Conservation (phyloP, 2,888 invertebrate species). For the Drosophila putrida region DNA sequence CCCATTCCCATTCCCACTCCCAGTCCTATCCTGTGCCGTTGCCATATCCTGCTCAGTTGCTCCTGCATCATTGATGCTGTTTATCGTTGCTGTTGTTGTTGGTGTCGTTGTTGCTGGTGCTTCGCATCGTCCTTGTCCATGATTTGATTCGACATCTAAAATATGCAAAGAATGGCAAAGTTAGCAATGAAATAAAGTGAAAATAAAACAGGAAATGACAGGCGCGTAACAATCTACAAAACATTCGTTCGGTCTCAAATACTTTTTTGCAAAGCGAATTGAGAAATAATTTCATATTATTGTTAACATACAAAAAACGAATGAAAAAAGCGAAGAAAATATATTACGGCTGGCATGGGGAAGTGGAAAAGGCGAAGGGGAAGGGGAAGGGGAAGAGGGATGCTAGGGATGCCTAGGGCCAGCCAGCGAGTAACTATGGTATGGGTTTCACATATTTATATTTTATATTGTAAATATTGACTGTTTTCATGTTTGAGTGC, state of each 20-base stretch:
- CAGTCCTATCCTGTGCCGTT: background rate
- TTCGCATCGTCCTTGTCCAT: constrained; percentile 63
- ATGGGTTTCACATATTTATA: constrained; percentile 46
- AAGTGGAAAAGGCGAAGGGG: no score
- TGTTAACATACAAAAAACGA: constrained; percentile 49
- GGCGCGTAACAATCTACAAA: constrained; percentile 67
- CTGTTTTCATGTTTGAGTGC: constrained; percentile 55
- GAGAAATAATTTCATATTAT: constrained; percentile 77
- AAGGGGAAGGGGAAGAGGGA: background rate
- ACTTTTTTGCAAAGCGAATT: constrained; percentile 57
- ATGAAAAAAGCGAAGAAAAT: constrained; percentile 5
- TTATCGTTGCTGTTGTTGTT: constrained; percentile 49
- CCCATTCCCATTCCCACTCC: constrained; percentile 7
- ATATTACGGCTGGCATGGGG: background rate
- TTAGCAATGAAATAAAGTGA: constrained; percentile 69
- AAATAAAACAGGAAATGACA: constrained; percentile 80
- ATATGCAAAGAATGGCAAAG: constrained; percentile 72
- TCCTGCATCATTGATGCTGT: constrained; percentile 58
- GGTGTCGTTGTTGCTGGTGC: constrained; percentile 45
- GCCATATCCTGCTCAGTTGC: constrained; percentile 20
- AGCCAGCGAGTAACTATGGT: constrained; percentile 1
- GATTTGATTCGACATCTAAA: constrained; percentile 82
- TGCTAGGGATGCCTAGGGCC: background rate
- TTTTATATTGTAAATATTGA: constrained; percentile 57
- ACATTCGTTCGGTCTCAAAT: constrained; percentile 54